A percentile compares a stretch with the other conserved stretches of the same genome.
phyloP scores from a whole-genome alignment of 1,140 invertebrate species.

The Drosophila ambigua region DNA sequence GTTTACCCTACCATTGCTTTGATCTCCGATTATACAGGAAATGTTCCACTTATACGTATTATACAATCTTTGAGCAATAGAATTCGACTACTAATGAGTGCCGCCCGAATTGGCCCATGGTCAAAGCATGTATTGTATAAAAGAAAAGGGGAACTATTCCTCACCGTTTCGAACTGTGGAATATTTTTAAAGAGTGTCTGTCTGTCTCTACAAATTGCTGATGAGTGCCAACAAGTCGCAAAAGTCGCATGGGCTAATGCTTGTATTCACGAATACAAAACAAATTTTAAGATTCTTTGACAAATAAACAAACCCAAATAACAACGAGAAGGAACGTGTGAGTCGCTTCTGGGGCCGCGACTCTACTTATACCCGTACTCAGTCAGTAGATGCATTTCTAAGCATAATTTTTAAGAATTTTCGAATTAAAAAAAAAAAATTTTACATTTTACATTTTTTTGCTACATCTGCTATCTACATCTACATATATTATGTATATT shows the following conservation, averaged over 20 bases:
- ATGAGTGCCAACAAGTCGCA: slow-evolving; percentile 60
- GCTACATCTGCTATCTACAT: no score
- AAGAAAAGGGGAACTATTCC: slow-evolving; percentile 42
- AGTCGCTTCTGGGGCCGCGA: no score
- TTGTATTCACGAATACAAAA: slow-evolving; percentile 36
- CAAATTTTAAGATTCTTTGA: slow-evolving; percentile 1
- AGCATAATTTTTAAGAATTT: no score
- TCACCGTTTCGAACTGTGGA: slow-evolving; percentile 52
- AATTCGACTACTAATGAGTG: slow-evolving; percentile 10
- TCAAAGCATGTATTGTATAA: slow-evolving; percentile 22
- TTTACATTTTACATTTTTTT: no score
- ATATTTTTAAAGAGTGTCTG: slow-evolving; percentile 45
- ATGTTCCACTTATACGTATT: slow-evolving; percentile 5
- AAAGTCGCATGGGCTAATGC: slow-evolving; percentile 18
- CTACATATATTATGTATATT: no score
- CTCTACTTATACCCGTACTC: no score
- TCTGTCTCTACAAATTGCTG: slow-evolving; percentile 43
- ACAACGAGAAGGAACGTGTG: no score
- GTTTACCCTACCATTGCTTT: no score
- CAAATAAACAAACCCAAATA: slow-evolving; percentile 22
- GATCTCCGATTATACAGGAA: slow-evolving; percentile 31
- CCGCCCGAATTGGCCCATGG: slow-evolving; percentile 48
- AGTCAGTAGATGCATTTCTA: no score
- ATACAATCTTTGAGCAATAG: no score
- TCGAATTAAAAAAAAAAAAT: no score